These are phyloP conservation scores for Megamerina dolium DNA, from an alignment of 2,888 invertebrate genomes.

Conservation along the genomic window DNA sequence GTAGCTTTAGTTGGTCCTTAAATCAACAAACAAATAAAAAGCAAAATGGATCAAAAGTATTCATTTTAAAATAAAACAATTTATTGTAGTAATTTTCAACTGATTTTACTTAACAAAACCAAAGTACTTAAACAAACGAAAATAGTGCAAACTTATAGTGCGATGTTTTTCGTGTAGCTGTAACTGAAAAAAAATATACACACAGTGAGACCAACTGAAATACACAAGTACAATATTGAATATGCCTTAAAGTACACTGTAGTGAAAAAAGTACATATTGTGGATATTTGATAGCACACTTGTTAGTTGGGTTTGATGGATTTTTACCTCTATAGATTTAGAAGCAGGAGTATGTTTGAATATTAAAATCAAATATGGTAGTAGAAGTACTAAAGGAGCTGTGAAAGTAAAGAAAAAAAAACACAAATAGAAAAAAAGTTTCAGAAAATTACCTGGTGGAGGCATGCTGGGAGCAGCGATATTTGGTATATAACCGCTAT, in stretches of 20 bases:
- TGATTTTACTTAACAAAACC: too few species aligned
- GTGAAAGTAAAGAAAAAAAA: slow-evolving; percentile 14
- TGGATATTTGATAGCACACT: slow-evolving; percentile 15
- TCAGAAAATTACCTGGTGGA: slow-evolving; percentile 48
- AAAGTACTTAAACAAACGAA: too few species aligned
- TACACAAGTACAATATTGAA: slow-evolving; percentile 1
- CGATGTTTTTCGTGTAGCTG: not conserved
- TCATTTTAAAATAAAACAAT: not conserved
- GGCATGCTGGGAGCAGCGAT: slow-evolving; percentile 39
- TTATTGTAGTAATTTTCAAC: too few species aligned
- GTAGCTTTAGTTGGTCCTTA: slow-evolving; percentile 18
- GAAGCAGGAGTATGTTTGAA: slow-evolving; percentile 34
- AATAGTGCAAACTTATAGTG: too few species aligned
- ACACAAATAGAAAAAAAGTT: slow-evolving; percentile 13
- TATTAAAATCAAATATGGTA: slow-evolving; percentile 20
- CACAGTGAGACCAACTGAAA: not conserved
- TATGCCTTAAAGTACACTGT: slow-evolving; percentile 1
- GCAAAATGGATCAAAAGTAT: slow-evolving; percentile 6
- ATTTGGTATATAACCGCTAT: slow-evolving; percentile 39
- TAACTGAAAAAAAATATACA: slow-evolving; percentile 7
- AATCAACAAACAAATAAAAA: slow-evolving; percentile 15
- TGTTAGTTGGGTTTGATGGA: slow-evolving; percentile 20
- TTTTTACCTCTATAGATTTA: slow-evolving; percentile 41
- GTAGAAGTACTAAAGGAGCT: slow-evolving; percentile 27
- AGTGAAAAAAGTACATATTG: too few species aligned